Conservation (phyloP, 2,113 vertebrate species). For the Isurus oxyrinchus region DNA sequence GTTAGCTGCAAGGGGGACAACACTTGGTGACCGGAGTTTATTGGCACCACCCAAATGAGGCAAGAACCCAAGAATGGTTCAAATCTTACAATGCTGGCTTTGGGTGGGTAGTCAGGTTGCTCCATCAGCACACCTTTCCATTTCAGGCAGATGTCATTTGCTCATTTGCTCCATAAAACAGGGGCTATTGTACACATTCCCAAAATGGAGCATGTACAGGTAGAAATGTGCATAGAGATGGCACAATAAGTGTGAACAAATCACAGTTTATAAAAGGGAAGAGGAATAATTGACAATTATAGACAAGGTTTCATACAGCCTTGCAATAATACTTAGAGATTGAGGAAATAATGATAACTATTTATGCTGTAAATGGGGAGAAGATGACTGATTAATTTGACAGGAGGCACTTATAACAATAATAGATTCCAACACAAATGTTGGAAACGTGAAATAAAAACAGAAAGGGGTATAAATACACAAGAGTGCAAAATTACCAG, state of each 20-base stretch:
- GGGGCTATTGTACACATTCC: not conserved
- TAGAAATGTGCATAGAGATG: not conserved
- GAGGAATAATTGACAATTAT: not conserved
- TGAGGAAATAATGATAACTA: not conserved
- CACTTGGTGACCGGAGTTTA: not conserved
- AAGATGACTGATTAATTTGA: not conserved
- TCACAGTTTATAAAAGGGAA: not conserved
- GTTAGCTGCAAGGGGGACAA: not conserved
- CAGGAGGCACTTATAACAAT: not conserved
- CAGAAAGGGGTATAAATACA: too few relatives aligned
- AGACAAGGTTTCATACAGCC: not conserved
- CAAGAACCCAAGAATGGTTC: not conserved
- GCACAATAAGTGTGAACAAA: not conserved
- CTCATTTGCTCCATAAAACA: too few relatives aligned
- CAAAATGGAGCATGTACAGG: not conserved
- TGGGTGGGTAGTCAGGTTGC: not conserved
- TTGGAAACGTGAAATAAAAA: too few relatives aligned
- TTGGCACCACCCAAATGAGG: not conserved
- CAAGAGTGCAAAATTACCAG: too few relatives aligned
- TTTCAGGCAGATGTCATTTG: too few relatives aligned
- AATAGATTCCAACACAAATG: too few relatives aligned
- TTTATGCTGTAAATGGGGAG: not conserved
- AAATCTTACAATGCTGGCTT: not conserved
- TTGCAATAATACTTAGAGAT: not conserved
- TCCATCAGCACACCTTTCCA: too few relatives aligned